Evolutionary conservation across 2,888 invertebrate genomes (phyloP), one percentile per base, ranked within the genome.

Genomic region (Gibbula magus): DNA sequence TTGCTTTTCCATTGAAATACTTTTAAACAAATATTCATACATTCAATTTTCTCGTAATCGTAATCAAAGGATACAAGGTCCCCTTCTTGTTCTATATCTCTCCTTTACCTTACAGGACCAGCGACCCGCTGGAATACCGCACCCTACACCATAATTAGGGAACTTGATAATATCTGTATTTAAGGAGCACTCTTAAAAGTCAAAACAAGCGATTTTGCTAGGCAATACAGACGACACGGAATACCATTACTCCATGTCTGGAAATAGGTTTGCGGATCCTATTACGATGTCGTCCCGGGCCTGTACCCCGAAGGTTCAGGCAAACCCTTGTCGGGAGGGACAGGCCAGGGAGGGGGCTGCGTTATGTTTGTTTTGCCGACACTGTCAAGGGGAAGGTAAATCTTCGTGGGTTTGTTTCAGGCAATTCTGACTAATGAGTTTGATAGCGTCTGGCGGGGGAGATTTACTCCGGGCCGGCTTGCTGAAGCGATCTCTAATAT

Each of bases 171-270:
- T 53, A 54, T 32, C 75, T 18, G 22, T 75, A 54, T 75, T 75
- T 75, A 75, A 53, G 54, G 54, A 75, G 75, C 75, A 75, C 75
- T 75, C 75, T n/a, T 35, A 75, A 54, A 75, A 75, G 75, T 75
- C 75, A 75, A 75, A 75, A 75, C 75, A 75, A 75, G 54, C 25
- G 75, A 29, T 53, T 75, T 75, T 53, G 54, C 75, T 35, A 32
- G 13, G 75, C 75, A 75, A 54, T 75, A 53, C 54, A 75, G 29
- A 53, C 75, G 75, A 32, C 75, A 75, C 53, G 53, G 25, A 75
- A 75, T 75, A 54, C 25, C 53, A 75, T 75, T 75, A 75, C 54
- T 75, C 29, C 13, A 53, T 18, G 54, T 35, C 35, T 52, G 16
- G 29, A 20, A 53, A 29, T 75, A 53, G 54, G 54, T 75, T n/a